Conservation (phyloP, 2,113 vertebrate species). For the Herpailurus yagouaroundi region DNA sequence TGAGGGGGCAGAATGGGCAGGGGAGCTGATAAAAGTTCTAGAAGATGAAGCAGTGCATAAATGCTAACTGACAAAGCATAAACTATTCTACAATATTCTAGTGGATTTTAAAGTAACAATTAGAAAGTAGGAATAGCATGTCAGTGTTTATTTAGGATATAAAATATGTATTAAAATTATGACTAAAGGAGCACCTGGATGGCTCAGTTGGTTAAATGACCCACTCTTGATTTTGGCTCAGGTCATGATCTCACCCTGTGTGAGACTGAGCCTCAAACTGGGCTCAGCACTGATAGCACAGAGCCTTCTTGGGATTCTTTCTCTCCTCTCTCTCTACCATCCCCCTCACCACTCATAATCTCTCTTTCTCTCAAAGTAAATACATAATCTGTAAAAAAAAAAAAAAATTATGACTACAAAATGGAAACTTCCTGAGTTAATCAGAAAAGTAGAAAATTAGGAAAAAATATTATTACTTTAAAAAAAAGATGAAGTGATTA, state of each 20-base stretch:
- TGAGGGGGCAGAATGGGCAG: neutral
- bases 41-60: neutral
- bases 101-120: conserved; percentile 71
- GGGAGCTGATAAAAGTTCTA: neutral
- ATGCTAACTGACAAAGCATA: neutral
- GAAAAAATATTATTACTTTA: neutral
- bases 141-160: conserved; percentile 50
- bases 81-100: conserved; percentile 65
- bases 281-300: no score
- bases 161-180: conserved; percentile 76
- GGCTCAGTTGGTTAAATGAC: no score
- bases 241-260: no score
- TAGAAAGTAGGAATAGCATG: conserved; percentile 46
- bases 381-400: no score
- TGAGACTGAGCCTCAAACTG: no score
- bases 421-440: neutral
- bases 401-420: no score
- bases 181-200: neutral
- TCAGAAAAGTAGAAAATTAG: conserved; percentile 47
- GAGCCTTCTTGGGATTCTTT: no score
- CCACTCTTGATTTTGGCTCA: no score
- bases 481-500: neutral
- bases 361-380: no score
- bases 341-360: no score
- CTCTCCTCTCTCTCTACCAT: no score